These are phyloP conservation scores for Bedellia somnulentella DNA, from an alignment of 2,888 invertebrate genomes.

Conservation along the genomic window DNA sequence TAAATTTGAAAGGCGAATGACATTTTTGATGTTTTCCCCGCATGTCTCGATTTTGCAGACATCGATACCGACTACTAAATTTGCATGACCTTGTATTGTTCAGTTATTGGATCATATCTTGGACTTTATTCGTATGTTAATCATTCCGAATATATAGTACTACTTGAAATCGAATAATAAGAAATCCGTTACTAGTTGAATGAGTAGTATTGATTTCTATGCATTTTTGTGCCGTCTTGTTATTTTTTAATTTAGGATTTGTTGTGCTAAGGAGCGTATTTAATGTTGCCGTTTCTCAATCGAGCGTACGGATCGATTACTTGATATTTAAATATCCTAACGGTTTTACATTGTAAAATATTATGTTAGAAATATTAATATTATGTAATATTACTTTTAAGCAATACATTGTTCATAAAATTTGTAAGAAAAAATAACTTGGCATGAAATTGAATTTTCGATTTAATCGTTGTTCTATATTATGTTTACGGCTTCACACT, in stretches of 20 bases:
- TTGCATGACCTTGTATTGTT: constrained; percentile 39
- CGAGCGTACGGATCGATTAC: no score
- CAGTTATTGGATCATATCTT: constrained; percentile 43
- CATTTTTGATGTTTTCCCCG: constrained; percentile 17
- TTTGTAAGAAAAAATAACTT: no score
- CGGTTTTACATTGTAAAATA: background rate
- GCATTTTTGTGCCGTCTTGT: constrained; percentile 14
- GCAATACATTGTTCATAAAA: no score
- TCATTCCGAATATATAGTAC: constrained; percentile 25
- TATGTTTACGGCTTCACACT: no score
- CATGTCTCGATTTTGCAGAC: constrained; percentile 10
- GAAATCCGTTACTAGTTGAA: constrained; percentile 22
- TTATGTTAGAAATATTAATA: no score
- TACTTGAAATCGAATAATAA: constrained; percentile 1
- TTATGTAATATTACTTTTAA: no score
- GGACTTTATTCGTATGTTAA: constrained; percentile 48
- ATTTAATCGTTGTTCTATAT: no score
- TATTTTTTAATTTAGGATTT: constrained; percentile 56
- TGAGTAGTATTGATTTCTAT: constrained; percentile 19
- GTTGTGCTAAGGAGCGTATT: no score
- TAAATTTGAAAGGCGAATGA: constrained; percentile 34
- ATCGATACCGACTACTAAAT: constrained; percentile 37
- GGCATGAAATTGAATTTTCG: no score
- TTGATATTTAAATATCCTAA: background rate
- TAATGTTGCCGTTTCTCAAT: no score